Conservation (phyloP, 2,797 vertebrate genomes). For the Philypnodon macrostomus region DNA sequence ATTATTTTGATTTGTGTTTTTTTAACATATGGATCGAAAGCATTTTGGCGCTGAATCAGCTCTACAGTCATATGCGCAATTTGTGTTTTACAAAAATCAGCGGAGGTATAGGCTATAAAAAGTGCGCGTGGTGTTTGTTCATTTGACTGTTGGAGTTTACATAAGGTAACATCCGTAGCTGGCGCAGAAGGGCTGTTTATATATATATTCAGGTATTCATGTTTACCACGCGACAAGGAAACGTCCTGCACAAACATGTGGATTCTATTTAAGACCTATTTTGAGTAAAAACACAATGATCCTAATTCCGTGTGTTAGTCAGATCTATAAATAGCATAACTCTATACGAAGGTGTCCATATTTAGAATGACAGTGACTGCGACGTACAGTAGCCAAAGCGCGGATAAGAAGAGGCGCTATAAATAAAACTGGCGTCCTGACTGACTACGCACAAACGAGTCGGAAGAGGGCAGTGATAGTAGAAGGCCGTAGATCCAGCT, state of each 20-base stretch:
- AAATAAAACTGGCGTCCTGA: slow-evolving; percentile 59
- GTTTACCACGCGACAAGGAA: slow-evolving; percentile 39
- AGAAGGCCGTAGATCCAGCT: slow-evolving; percentile 60
- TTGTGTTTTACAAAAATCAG: background rate
- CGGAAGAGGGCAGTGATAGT: slow-evolving; percentile 73
- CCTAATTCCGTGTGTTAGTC: no score
- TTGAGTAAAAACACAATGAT: no score
- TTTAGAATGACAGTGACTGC: slow-evolving; percentile 8
- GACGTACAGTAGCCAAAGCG: slow-evolving; percentile 25
- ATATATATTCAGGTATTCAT: slow-evolving; percentile 43
- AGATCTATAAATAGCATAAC: no score
- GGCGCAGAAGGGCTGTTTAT: slow-evolving; percentile 34
- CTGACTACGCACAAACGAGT: slow-evolving; percentile 60
- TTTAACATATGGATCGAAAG: slow-evolving; percentile 45
- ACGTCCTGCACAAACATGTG: slow-evolving; percentile 5
- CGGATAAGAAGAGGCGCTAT: slow-evolving; percentile 46
- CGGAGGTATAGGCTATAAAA: background rate
- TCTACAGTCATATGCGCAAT: background rate
- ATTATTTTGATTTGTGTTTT: slow-evolving; percentile 6
- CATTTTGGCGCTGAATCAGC: slow-evolving; percentile 1
- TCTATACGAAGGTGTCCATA: no score
- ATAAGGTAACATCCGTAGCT: slow-evolving; percentile 1
- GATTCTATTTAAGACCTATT: background rate
- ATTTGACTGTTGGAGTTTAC: background rate
- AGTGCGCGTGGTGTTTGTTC: background rate